Conservation (phyloP, 1,140 invertebrate genomes). For the Drosophila athabasca region DNA sequence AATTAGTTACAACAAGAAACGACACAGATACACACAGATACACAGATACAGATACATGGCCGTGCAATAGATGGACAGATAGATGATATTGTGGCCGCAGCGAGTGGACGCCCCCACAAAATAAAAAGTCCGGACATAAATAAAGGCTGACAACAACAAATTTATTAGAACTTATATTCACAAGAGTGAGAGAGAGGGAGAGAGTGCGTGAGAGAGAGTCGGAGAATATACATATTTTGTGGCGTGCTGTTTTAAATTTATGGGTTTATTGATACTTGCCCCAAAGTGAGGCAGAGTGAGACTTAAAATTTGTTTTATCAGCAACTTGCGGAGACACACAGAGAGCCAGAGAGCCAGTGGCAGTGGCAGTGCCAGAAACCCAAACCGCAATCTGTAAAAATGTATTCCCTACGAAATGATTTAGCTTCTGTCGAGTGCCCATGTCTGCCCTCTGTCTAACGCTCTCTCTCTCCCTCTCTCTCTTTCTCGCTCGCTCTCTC, state of each 20-base stretch:
- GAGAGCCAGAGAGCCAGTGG: not conserved
- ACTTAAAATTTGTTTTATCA: conserved; percentile 54
- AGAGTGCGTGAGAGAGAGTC: no score
- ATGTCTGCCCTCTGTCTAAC: conserved; percentile 21
- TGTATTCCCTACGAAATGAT: conserved; percentile 42
- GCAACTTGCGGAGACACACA: conserved; percentile 12
- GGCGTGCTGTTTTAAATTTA: conserved; percentile 47
- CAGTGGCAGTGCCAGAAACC: not conserved
- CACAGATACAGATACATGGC: not conserved
- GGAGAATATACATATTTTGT: conserved; percentile 19
- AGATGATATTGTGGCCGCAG: conserved; percentile 27
- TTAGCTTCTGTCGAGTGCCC: conserved; percentile 21
- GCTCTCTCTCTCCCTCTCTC: conserved; percentile 1
- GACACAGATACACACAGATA: conserved; percentile 1
- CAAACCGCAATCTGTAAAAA: conserved; percentile 44
- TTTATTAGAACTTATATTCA: conserved; percentile 46
- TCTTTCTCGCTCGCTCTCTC: conserved; percentile 19
- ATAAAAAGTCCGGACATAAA: conserved; percentile 52
- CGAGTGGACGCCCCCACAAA: conserved; percentile 34
- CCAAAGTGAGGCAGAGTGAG: conserved; percentile 7
- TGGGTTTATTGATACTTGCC: conserved; percentile 56
- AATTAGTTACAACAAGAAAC: conserved; percentile 16
- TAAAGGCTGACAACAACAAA: conserved; percentile 60
- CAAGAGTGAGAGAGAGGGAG: no score
- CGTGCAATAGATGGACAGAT: conserved; percentile 27